Evolutionary conservation across 2,888 invertebrate genomes (phyloP), one percentile per base, ranked within the genome.

Genomic region (Notodonta dromedarius): DNA sequence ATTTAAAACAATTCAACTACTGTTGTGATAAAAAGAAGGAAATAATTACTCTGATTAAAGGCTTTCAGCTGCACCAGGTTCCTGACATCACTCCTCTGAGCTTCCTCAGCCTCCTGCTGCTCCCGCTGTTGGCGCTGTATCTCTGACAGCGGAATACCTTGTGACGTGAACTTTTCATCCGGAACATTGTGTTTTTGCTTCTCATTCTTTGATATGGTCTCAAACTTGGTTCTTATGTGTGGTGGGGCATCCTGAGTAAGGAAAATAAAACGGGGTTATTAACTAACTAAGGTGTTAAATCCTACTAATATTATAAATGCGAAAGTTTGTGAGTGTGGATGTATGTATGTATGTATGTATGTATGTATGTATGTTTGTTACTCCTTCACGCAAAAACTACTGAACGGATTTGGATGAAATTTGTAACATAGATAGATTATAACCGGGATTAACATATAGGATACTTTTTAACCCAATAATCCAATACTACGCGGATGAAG

Each of bases 81-180:
- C 24, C 74, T 81, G 0, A 92, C 90, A 24, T 90, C 87, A 3
- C 78, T 67, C 0, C 74, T 65, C 62, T 93, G 91, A 3, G 62
- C 59, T 39, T 86, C 84, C 5, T 80, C 78, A 0, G 85, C 83
- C 0, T 86, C 83, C 9, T 73, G 70, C 0, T 60, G 8, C 7
- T 87, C 83, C 6, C 67, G 76, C 59, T 85, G 81, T 5, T 79
- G 79, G 11, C 75, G 67, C 9, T 88, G 85, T 2, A 93, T 78
- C 2, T 73, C 76, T 0, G 83, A 71, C 0, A 86, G 54, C 0
- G 90, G 79, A 2, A 87, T 58, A 0, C 93, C 93, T 1, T 76
- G 78, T 0, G 86, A 80, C 0, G 91, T 91, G 51, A 59, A 91
- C 69, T 91, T 93, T 16, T 60, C 60, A 0, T 78, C 72, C 0